These are phyloP conservation scores for Antheraea yamamai DNA, from an alignment of 2,888 invertebrate genomes.

Conservation along the genomic window DNA sequence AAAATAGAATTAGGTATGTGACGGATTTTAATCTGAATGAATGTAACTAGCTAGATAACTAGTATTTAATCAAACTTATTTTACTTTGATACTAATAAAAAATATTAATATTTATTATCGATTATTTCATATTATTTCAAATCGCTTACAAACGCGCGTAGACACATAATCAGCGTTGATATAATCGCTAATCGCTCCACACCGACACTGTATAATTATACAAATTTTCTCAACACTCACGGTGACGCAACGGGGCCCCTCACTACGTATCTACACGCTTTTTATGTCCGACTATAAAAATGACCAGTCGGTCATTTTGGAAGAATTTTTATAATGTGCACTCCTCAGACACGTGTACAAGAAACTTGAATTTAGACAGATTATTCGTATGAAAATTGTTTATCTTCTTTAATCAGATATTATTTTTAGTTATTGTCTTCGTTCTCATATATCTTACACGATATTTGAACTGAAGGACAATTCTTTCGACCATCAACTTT, in stretches of 20 bases:
- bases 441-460: background rate
- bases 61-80: background rate
- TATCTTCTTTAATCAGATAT: background rate
- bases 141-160: background rate
- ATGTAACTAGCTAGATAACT: background rate
- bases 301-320: conserved; percentile 49
- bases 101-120: background rate
- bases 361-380: conserved; percentile 10
- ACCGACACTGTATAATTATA: conserved; percentile 42
- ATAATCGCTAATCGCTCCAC: conserved; percentile 44
- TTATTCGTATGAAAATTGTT: background rate
- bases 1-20: background rate
- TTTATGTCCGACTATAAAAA: conserved; percentile 57
- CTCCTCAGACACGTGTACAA: conserved; percentile 27
- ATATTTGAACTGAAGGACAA: background rate
- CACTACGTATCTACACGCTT: conserved; percentile 43
- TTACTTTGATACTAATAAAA: background rate
- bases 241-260: conserved; percentile 73
- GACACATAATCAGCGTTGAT: conserved; percentile 7
- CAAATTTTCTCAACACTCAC: conserved; percentile 62
- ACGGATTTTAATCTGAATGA: background rate
- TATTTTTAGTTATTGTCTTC: background rate
- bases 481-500: background rate
- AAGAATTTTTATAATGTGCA: conserved; percentile 46
- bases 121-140: background rate